Evolutionary conservation across 2,888 invertebrate genomes (phyloP), one percentile per base, ranked within the genome.

Genomic region (Halictus ligatus): DNA sequence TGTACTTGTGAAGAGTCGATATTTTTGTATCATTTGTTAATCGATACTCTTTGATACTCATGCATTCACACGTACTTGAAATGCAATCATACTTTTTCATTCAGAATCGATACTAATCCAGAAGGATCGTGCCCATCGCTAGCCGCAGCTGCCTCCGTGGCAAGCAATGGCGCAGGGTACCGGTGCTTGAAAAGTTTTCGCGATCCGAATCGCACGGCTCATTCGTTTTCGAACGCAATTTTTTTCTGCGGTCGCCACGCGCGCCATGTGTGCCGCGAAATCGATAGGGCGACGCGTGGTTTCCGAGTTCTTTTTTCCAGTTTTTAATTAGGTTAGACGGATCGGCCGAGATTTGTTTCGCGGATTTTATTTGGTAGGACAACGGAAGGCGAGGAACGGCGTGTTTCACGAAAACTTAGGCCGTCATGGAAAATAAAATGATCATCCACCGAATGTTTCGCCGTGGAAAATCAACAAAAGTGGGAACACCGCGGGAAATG

Each of bases 171-270:
- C 18, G 25, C 69, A 48, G 21, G 50, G 54, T 54, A 40, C 18
- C 50, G 64, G 50, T 21, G 75, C 40, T 46, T 72, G 54, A 46
- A 67, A 82, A 54, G 35, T 81, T 75, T 76, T 29, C 60, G 43
- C 40, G 15, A 58, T 60, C 75, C 1, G 48, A 35, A 72, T 81
- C 54, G 18, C 40, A 50, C 15, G 29, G 18, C 4, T 12, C 15
- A 10, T 1, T 15, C 10, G 46, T 58, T 69, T 40, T 48, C 58
- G 54, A 21, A 40, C 10, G 25, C 25, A 29, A 43, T 60, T 76
- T 69, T 5, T 72, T 73, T 64, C 69, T 46, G n/a, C 10, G 13
- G 7, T 64, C 64, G 13, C n/a, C 46, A 13, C 7, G 35, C 40
- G 25, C 25, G 12, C 12, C 54, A n/a, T 58, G 29, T 21, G 64